Evolutionary conservation across 2,113 vertebrate genomes (phyloP).

Genomic region (Antechinus stuartii): DNA sequence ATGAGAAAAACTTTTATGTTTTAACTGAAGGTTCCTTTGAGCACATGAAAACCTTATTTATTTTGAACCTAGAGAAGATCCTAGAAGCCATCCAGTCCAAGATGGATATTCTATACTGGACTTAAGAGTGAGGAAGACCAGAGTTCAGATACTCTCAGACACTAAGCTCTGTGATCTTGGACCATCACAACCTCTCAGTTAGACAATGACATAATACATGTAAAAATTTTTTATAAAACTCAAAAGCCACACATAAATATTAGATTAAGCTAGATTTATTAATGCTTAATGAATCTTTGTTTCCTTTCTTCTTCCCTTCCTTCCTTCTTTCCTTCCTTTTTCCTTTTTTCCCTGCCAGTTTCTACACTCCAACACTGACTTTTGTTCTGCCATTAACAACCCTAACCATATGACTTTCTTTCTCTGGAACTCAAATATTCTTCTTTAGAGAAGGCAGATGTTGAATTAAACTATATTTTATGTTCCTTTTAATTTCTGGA

Average conservation of each 20-base stretch:
- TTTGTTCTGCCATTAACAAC: background rate
- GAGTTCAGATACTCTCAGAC: background rate
- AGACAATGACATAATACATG: background rate
- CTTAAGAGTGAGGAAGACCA: background rate
- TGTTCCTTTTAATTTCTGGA: background rate
- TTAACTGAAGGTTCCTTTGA: background rate
- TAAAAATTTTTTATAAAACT: background rate
- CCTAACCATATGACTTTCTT: background rate
- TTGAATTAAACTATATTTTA: background rate
- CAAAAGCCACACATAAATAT: background rate
- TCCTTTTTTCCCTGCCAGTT: background rate
- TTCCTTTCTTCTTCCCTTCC: background rate
- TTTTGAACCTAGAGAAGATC: background rate
- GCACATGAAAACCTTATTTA: background rate
- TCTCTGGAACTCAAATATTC: background rate
- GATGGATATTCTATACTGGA: too few relatives aligned
- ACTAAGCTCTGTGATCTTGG: background rate
- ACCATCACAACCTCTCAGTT: background rate
- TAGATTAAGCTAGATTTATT: too few relatives aligned
- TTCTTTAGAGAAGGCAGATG: background rate
- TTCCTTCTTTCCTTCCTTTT: too few relatives aligned
- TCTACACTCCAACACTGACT: background rate
- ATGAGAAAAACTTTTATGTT: accelerated
- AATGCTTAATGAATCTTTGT: background rate
- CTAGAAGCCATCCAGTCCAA: background rate